Percentiles rank a stretch among this genome's conserved stretches.
phyloP scores from a whole-genome alignment of 2,113 vertebrate species.

The Pygoscelis adeliae region DNA sequence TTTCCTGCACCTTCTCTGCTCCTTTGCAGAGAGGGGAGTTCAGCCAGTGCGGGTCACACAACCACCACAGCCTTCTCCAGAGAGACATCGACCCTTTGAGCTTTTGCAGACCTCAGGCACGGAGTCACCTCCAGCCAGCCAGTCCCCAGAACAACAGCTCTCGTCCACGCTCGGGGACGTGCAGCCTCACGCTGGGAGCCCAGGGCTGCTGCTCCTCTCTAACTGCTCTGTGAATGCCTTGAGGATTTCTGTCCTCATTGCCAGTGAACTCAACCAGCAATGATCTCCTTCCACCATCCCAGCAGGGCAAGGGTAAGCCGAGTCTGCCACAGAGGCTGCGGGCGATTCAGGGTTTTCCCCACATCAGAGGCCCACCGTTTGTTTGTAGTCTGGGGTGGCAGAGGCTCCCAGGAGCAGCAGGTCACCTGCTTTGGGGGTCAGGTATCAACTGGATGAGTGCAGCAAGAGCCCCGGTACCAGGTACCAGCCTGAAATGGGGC shows the following conservation, averaged over 20 bases:
- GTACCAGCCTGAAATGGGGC: neutral
- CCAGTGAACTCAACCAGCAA: neutral
- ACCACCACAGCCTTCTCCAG: neutral
- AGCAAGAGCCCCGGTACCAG: neutral
- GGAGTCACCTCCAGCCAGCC: neutral
- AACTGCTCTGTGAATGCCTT: neutral
- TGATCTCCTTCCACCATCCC: neutral
- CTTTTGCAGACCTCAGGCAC: neutral
- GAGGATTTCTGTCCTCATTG: neutral
- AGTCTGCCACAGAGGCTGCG: accelerated
- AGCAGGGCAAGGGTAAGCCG: accelerated
- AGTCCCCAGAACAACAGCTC: neutral
- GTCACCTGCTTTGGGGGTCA: too few species aligned
- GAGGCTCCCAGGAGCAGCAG: neutral
- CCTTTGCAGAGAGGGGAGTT: neutral
- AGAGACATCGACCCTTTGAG: neutral
- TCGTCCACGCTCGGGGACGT: accelerated
- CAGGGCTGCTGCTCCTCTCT: neutral
- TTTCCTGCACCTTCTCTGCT: neutral
- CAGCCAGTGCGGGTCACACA: neutral
- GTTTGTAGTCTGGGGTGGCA: neutral
- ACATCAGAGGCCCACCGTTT: neutral
- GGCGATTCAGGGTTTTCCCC: neutral
- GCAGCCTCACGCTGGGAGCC: neutral
- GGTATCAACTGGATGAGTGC: accelerated